These are phyloP conservation scores for Myiagra hebetior DNA, from an alignment of 2,113 vertebrate species.

Conservation along the genomic window DNA sequence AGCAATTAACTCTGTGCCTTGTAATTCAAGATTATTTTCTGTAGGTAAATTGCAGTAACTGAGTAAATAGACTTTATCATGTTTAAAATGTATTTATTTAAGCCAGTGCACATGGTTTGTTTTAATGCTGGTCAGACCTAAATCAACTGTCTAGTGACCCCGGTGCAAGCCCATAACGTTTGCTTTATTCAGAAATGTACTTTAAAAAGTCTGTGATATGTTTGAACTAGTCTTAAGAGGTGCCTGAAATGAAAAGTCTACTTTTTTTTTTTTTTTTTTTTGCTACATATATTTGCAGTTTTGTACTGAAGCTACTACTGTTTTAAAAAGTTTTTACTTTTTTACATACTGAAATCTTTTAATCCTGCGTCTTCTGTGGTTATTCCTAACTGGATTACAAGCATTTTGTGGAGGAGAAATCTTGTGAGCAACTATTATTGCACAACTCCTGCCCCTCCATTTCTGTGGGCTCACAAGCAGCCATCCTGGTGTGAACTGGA, in stretches of 20 bases:
- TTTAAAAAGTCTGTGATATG: neutral
- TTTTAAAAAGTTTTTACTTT: slow-evolving; percentile 25
- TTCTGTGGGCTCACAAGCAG: neutral
- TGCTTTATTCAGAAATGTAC: slow-evolving; percentile 36
- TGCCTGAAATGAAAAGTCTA: neutral
- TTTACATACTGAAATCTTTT: slow-evolving; percentile 14
- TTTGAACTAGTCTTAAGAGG: slow-evolving; percentile 26
- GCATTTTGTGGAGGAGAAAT: neutral
- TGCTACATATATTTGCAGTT: slow-evolving; percentile 7
- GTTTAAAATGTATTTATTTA: slow-evolving; percentile 57
- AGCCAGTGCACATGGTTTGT: slow-evolving; percentile 7
- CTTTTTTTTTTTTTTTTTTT: neutral
- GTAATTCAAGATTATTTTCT: slow-evolving; percentile 13
- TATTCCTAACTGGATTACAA: slow-evolving; percentile 10
- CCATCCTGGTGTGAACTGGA: slow-evolving; percentile 47
- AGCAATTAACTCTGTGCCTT: slow-evolving; percentile 57
- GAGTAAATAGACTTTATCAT: slow-evolving; percentile 29
- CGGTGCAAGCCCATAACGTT: slow-evolving; percentile 6
- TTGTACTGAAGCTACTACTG: slow-evolving; percentile 56
- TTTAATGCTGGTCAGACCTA: neutral
- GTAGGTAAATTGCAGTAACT: slow-evolving; percentile 43
- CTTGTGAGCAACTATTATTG: neutral
- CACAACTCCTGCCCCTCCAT: neutral
- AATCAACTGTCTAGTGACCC: neutral
- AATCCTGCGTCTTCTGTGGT: neutral